Percentiles rank a stretch among this genome's conserved stretches.
Evolutionary conservation across 2,888 invertebrate genomes (phyloP).

Genomic region (Strigamia maritima): DNA sequence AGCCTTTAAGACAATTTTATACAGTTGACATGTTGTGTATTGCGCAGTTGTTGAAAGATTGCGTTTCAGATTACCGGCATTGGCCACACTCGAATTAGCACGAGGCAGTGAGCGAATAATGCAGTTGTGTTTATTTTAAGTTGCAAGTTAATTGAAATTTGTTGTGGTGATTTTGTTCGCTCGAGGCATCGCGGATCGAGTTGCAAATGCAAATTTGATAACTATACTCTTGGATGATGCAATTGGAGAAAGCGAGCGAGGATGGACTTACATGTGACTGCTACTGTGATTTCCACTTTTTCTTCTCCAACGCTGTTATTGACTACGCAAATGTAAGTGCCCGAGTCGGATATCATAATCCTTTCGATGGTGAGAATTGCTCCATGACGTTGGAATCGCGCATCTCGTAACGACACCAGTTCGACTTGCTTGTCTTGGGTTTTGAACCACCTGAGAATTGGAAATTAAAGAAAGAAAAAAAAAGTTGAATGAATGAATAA

Average conservation of each 20-base stretch:
- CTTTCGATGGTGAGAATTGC: slow-evolving; percentile 41
- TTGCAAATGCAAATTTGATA: slow-evolving; percentile 9
- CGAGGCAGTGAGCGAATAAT: neutral
- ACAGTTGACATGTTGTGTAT: neutral
- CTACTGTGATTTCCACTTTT: slow-evolving; percentile 41
- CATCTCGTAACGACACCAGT: slow-evolving; percentile 31
- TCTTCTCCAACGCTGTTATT: slow-evolving; percentile 43
- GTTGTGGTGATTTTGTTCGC: slow-evolving; percentile 3
- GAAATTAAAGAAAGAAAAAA: neutral
- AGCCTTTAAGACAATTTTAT: neutral
- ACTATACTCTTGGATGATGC: neutral
- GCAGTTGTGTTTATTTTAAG: neutral
- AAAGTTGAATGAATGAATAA: neutral
- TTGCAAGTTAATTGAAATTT: neutral
- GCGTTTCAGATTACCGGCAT: neutral
- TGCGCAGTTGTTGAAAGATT: neutral
- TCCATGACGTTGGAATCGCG: slow-evolving; percentile 36
- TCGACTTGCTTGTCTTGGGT: slow-evolving; percentile 41
- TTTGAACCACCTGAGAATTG: slow-evolving; percentile 39
- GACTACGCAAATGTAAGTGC: slow-evolving; percentile 41
- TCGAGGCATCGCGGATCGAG: neutral
- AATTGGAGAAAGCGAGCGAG: neutral
- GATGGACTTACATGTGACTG: slow-evolving; percentile 41
- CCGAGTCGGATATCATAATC: slow-evolving; percentile 41
- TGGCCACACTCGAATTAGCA: neutral